These are phyloP conservation scores for Plectrocnemia conspersa DNA, from an alignment of 1,140 invertebrate species.

Conservation along the genomic window DNA sequence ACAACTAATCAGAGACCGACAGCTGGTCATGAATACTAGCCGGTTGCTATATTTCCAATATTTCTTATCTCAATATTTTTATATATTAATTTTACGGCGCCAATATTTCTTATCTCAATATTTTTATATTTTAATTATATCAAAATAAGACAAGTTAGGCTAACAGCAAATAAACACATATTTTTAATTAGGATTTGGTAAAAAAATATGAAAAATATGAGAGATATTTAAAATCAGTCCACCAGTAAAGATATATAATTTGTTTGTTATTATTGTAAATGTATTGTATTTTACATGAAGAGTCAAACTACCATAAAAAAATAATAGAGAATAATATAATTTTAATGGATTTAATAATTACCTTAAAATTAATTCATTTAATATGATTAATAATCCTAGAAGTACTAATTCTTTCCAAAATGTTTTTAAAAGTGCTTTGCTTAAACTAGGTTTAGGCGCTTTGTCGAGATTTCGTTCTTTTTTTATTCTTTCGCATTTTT, in stretches of 20 bases:
- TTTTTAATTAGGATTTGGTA: not conserved
- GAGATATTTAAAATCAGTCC: not conserved
- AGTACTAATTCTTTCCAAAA: slow-evolving; percentile 43
- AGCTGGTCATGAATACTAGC: too few relatives aligned
- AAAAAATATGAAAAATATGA: not conserved
- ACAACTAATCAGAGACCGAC: too few relatives aligned
- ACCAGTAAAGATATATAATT: not conserved
- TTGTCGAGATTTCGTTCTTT: not conserved
- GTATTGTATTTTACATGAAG: not conserved
- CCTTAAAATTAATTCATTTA: slow-evolving; percentile 47
- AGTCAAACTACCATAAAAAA: not conserved
- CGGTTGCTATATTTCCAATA: too few relatives aligned
- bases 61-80: too few relatives aligned
- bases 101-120: not conserved
- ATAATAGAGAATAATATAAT: slow-evolving; percentile 4
- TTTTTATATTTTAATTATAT: not conserved
- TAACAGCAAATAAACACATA: not conserved
- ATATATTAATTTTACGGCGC: too few relatives aligned
- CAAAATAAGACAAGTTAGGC: not conserved
- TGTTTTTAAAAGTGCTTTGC: slow-evolving; percentile 44
- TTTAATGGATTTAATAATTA: slow-evolving; percentile 31
- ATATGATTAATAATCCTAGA: slow-evolving; percentile 41
- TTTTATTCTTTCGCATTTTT: slow-evolving; percentile 39
- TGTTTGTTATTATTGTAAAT: slow-evolving; percentile 3
- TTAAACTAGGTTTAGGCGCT: slow-evolving; percentile 38